These are phyloP conservation scores for Rugalucina vietnamica DNA, from an alignment of 2,888 invertebrate species.

Conservation along the genomic window DNA sequence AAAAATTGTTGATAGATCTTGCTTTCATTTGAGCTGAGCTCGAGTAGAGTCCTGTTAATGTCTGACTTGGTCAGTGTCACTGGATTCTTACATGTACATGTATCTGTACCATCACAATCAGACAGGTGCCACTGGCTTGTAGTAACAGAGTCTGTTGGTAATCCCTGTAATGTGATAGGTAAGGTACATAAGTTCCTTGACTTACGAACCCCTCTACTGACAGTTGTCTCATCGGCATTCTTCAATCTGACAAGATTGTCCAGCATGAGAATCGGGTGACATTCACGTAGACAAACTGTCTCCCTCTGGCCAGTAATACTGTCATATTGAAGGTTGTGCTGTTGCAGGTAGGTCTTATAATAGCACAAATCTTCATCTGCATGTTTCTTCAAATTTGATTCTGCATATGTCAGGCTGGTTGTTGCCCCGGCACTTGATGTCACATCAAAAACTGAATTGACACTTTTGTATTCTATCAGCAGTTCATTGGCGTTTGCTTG, in stretches of 20 bases:
- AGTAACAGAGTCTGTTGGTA: conserved; percentile 30
- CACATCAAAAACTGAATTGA: conserved; percentile 47
- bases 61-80: neutral
- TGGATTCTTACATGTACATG: neutral
- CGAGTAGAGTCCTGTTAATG: neutral
- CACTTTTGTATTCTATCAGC: conserved; percentile 33
- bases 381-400: conserved; percentile 34
- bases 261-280: conserved; percentile 41
- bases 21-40: conserved; percentile 7
- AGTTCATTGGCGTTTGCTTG: conserved; percentile 36
- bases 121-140: conserved; percentile 39
- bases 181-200: conserved; percentile 45
- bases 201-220: neutral
- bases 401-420: conserved; percentile 21
- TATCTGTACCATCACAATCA: conserved; percentile 8
- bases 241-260: conserved; percentile 39
- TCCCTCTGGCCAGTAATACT: neutral
- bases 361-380: conserved; percentile 37
- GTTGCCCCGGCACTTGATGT: conserved; percentile 34
- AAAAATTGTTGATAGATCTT: conserved; percentile 5
- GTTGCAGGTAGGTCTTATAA: conserved; percentile 47
- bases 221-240: conserved; percentile 20
- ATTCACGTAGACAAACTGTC: conserved; percentile 9
- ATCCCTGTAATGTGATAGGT: conserved; percentile 47
- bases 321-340: neutral